Base-by-base conservation (phyloP, 1,140 invertebrate genomes). In the Scylla paramamosain region DNA sequence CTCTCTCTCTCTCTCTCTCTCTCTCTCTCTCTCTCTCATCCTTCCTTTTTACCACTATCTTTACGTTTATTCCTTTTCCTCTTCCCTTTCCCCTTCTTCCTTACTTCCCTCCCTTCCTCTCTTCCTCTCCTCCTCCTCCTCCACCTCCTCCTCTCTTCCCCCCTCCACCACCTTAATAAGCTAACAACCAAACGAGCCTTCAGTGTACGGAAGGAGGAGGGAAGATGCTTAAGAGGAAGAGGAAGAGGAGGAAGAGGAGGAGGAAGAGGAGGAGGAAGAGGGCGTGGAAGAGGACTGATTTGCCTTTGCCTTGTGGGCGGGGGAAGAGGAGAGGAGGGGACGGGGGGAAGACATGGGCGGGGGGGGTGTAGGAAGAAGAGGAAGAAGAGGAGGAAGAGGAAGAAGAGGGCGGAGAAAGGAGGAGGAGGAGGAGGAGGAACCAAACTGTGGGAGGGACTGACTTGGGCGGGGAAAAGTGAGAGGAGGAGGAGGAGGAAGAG, bases 401-500 rank as follows among this genome's bases (percentile, higher is more conserved):
- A 0, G 52, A 12, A 20, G 52, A 59, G 10, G 10, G 20, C 2
- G 10, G 20, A 8, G 10, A 12, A 1, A 59, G 20, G 20, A 59
- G 10, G 52, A 59, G 52, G 52, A 20, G 12, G 52, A 39, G 52
- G 10, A 20, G 52, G 52, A 59, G 52, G 52, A 16, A 59, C 52
- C 12, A 59, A 20, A 16, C 20, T 59, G 12, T 59, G 52, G 52
- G 10, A 20, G 52, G 52, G 39, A 39, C 39, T 39, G 39, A 39
- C 39, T 39, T 39, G 39, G 28, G 84, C n/a, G 84, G 32, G n/a
- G 12, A 31, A 89, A 25, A 25, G 32, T 25, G 87, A 48, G 89
- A 12, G 45, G 46, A 52, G 89, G 52, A 48, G 89, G 45, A 52
- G 89, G 89, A 29, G 28, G 89, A 52, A 8, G 89, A 91, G 46